Conservation (phyloP, 2,888 invertebrate genomes). For the Catocala nupta region DNA sequence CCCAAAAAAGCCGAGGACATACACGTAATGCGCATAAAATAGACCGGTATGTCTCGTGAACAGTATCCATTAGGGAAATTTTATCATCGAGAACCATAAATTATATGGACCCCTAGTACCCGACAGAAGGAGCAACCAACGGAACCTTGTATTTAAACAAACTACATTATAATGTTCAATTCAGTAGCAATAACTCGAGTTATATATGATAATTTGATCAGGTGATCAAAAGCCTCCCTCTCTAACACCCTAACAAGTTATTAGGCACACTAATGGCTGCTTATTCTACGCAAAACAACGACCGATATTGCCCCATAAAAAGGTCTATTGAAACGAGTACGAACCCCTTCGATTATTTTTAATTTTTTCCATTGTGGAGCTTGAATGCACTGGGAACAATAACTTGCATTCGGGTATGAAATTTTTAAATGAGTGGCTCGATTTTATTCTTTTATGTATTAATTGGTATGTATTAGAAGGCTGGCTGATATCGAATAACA, state of each 20-base stretch:
- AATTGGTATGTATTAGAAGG: conserved; percentile 10
- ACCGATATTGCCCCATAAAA: conserved; percentile 74
- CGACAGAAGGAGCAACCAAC: conserved; percentile 43
- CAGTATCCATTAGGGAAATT: conserved; percentile 80
- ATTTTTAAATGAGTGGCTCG: conserved; percentile 35
- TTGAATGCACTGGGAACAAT: conserved; percentile 63
- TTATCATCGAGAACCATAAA: conserved; percentile 81
- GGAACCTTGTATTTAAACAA: conserved; percentile 81
- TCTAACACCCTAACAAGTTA: conserved; percentile 65
- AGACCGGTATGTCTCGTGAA: conserved; percentile 71
- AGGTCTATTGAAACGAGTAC: conserved; percentile 73
- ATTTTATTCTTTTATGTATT: conserved; percentile 25
- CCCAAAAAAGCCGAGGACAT: conserved; percentile 42
- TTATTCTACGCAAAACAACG: conserved; percentile 71
- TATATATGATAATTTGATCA: conserved; percentile 79
- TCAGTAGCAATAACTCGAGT: conserved; percentile 70
- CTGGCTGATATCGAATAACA: too few relatives aligned
- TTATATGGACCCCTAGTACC: conserved; percentile 65
- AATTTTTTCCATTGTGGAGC: conserved; percentile 71
- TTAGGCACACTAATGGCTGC: conserved; percentile 78
- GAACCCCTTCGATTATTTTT: conserved; percentile 75
- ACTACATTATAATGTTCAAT: conserved; percentile 82
- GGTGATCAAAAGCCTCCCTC: conserved; percentile 60
- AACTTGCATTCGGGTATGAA: conserved; percentile 47
- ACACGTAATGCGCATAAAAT: conserved; percentile 65